A percentile compares a stretch with the other conserved stretches of the same genome.
Conservation (phyloP, 2,888 invertebrate species). For the Agrenia bidenticulata region DNA sequence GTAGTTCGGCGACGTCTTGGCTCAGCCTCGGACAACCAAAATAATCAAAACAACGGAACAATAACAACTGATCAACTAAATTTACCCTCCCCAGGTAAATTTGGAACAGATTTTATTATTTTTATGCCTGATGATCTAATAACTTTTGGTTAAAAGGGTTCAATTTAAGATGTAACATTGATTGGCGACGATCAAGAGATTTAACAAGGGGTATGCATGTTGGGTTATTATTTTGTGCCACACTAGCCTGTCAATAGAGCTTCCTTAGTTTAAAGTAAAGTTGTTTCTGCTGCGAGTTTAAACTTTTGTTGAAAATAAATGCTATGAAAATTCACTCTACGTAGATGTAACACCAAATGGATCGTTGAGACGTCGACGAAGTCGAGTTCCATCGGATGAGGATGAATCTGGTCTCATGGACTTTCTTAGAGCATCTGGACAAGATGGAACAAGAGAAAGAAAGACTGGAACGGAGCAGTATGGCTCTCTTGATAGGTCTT, state of each 20-base stretch:
- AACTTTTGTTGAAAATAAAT: no score
- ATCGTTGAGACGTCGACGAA: conserved; percentile 75
- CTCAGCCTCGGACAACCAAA: conserved; percentile 62
- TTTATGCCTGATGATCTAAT: no score
- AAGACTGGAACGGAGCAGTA: conserved; percentile 65
- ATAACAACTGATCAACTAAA: conserved; percentile 52
- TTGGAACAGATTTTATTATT: not conserved
- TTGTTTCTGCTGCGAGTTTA: no score
- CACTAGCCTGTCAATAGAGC: not conserved
- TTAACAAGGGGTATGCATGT: no score
- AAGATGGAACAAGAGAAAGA: conserved; percentile 68
- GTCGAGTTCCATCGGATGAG: conserved; percentile 77
- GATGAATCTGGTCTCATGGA: conserved; percentile 85
- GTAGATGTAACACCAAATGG: conserved; percentile 85
- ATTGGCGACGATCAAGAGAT: no score
- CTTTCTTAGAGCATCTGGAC: conserved; percentile 74
- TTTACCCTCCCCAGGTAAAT: conserved; percentile 52
- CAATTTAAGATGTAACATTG: no score
- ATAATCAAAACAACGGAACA: conserved; percentile 38
- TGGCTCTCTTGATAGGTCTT: conserved; percentile 74
- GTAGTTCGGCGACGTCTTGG: conserved; percentile 68
- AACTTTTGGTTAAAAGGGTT: no score
- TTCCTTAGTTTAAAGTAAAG: no score
- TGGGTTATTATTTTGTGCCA: not conserved
- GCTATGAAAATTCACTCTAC: not conserved